Conservation (phyloP, 2,888 invertebrate genomes). For the Chesias legatella region DNA sequence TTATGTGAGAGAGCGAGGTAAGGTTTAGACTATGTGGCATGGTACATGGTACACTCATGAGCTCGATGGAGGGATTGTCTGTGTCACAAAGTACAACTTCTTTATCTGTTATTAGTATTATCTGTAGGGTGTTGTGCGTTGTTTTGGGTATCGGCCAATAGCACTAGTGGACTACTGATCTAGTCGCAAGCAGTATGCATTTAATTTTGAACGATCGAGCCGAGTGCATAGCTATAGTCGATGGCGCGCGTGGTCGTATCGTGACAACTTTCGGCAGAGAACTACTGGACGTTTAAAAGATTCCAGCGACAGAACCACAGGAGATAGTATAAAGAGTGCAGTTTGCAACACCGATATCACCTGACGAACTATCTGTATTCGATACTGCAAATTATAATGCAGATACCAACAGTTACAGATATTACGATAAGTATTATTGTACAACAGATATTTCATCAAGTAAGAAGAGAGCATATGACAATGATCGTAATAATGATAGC, state of each 20-base stretch:
- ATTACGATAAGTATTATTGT: background rate
- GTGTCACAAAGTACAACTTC: slow-evolving; percentile 81
- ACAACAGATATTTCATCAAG: slow-evolving; percentile 53
- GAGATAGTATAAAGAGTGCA: slow-evolving; percentile 80
- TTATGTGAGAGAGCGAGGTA: slow-evolving; percentile 77
- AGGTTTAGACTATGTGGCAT: slow-evolving; percentile 71
- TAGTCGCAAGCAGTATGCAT: slow-evolving; percentile 79
- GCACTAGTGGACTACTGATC: slow-evolving; percentile 78
- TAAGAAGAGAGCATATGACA: slow-evolving; percentile 72
- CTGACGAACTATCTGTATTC: slow-evolving; percentile 50
- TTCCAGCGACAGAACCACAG: slow-evolving; percentile 77
- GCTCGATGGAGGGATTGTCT: slow-evolving; percentile 65
- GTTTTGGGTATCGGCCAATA: slow-evolving; percentile 76
- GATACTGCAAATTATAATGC: background rate
- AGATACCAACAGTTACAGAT: background rate
- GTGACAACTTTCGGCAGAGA: slow-evolving; percentile 63
- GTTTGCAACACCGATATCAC: slow-evolving; percentile 78
- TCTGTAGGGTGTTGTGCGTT: slow-evolving; percentile 77
- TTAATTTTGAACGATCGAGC: slow-evolving; percentile 76
- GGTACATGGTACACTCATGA: slow-evolving; percentile 54
- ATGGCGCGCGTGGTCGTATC: slow-evolving; percentile 72
- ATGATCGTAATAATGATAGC: slow-evolving; percentile 70
- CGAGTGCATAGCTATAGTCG: slow-evolving; percentile 75
- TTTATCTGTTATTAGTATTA: slow-evolving; percentile 74
- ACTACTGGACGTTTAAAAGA: slow-evolving; percentile 69